Evolutionary conservation across 2,797 vertebrate species (phyloP).

Genomic region (Falco concolor): DNA sequence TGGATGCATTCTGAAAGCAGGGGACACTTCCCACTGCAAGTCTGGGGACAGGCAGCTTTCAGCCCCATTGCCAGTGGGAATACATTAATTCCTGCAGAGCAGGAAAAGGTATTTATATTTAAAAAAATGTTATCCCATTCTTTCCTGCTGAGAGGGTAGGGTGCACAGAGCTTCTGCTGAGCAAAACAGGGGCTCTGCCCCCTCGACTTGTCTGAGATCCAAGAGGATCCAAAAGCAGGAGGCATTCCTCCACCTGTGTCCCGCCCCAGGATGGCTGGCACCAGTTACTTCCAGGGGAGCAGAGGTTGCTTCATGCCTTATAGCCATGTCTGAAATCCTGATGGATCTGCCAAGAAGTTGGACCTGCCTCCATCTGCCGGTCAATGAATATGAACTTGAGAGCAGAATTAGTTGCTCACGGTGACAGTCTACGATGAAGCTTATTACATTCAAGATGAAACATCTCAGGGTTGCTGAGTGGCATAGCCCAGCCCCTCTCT

Average conservation of each 20-base stretch:
- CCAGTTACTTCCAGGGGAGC: not conserved
- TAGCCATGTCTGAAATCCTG: not conserved
- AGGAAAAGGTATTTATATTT: not conserved
- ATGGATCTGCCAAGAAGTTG: not conserved
- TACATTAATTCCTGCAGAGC: not conserved
- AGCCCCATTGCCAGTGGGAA: not conserved
- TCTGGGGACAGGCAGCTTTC: not conserved
- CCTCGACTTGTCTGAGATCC: accelerated
- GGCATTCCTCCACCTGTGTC: not conserved
- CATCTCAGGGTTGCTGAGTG: not conserved
- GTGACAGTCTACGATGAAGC: accelerated
- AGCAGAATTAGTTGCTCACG: not conserved
- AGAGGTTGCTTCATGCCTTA: not conserved
- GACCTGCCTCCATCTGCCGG: not conserved
- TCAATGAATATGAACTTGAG: not conserved
- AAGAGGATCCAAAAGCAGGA: not conserved
- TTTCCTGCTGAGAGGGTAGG: not conserved
- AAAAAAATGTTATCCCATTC: not conserved
- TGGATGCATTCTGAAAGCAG: not conserved
- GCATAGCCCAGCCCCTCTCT: not conserved
- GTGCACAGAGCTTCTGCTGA: not conserved
- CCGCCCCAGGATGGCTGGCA: not conserved
- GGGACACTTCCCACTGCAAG: not conserved
- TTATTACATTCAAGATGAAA: not conserved
- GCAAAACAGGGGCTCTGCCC: not conserved